Conservation (phyloP, 2,888 invertebrate species). For the Drosophila histrio region DNA sequence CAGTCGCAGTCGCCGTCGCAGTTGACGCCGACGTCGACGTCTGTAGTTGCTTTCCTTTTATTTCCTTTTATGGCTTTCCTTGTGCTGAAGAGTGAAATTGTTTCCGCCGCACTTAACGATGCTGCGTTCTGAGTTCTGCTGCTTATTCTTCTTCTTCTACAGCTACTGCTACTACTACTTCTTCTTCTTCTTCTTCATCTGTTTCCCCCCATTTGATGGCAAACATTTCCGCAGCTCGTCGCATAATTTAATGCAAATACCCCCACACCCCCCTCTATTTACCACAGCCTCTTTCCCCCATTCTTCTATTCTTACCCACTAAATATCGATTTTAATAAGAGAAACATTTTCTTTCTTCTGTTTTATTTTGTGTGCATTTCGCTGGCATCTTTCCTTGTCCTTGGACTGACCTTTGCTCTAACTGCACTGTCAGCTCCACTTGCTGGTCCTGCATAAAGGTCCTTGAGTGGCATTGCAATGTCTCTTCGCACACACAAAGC, state of each 20-base stretch:
- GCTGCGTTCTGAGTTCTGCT: slow-evolving; percentile 53
- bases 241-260: slow-evolving; percentile 78
- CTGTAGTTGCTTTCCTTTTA: slow-evolving; percentile 58
- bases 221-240: slow-evolving; percentile 79
- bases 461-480: slow-evolving; percentile 35
- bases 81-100: slow-evolving; percentile 77
- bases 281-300: background rate
- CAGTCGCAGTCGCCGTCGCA: slow-evolving; percentile 6
- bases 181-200: slow-evolving; percentile 17
- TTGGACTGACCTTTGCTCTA: slow-evolving; percentile 64
- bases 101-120: slow-evolving; percentile 80
- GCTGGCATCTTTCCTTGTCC: slow-evolving; percentile 58
- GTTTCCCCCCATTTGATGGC: slow-evolving; percentile 62
- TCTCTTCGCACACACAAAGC: background rate
- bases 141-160: background rate
- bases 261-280: background rate
- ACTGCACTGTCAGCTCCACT: slow-evolving; percentile 24
- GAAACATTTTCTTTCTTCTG: slow-evolving; percentile 42
- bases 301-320: slow-evolving; percentile 43
- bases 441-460: background rate
- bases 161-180: background rate
- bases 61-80: slow-evolving; percentile 73
- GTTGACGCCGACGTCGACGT: slow-evolving; percentile 21
- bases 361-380: slow-evolving; percentile 59
- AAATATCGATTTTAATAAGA: slow-evolving; percentile 74